Evolutionary conservation across 1,140 invertebrate genomes (phyloP).

Genomic region (Phocides pigmalion): DNA sequence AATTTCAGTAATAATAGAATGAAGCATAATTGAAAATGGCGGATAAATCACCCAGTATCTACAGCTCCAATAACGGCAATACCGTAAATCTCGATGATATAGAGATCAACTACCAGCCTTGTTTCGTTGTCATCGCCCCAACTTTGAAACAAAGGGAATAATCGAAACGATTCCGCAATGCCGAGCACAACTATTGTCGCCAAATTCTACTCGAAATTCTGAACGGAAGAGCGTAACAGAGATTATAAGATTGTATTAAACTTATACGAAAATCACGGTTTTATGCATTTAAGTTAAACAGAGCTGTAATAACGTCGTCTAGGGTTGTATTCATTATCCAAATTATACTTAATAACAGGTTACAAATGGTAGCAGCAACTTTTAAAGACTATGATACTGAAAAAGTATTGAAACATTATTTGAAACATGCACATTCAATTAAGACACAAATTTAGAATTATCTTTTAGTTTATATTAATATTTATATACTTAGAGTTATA

Average conservation of each 20-base stretch:
- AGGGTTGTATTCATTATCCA: too few species aligned
- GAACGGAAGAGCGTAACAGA: slow-evolving; percentile 14
- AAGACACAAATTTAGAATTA: too few species aligned
- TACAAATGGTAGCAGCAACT: too few species aligned
- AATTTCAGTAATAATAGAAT: slow-evolving; percentile 12
- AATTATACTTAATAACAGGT: too few species aligned
- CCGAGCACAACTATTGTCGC: slow-evolving; percentile 33
- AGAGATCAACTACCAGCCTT: slow-evolving; percentile 34
- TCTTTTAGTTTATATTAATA: too few species aligned
- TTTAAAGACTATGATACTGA: too few species aligned
- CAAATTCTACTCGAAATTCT: slow-evolving; percentile 22
- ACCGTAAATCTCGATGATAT: slow-evolving; percentile 40
- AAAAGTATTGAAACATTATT: too few species aligned
- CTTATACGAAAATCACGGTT: slow-evolving; percentile 13
- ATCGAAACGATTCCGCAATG: slow-evolving; percentile 31
- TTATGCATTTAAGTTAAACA: slow-evolving; percentile 18
- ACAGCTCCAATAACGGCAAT: slow-evolving; percentile 30
- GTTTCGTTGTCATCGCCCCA: slow-evolving; percentile 32
- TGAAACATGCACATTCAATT: too few species aligned
- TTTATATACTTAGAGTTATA: too few species aligned
- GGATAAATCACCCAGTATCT: slow-evolving; percentile 36
- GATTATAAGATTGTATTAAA: slow-evolving; percentile 33
- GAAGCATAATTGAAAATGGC: slow-evolving; percentile 26
- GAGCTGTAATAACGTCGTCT: background rate
- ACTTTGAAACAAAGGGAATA: slow-evolving; percentile 35